Base-by-base conservation (phyloP, 2,888 invertebrate genomes). In the Eristalis tenax region DNA sequence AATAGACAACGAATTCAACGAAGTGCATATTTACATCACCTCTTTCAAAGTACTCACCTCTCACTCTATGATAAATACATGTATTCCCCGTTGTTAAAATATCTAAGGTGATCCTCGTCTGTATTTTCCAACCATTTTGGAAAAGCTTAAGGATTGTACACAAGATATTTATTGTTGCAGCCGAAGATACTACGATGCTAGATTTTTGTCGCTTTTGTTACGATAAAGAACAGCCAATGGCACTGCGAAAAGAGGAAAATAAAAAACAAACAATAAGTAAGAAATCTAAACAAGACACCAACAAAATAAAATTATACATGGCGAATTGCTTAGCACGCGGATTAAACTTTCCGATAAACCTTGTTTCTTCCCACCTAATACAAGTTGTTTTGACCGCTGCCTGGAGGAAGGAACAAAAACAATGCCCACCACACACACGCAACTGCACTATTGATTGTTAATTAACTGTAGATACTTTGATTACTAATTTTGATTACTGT, bases 381-480 rank as follows among this genome's bases (percentile, higher is more conserved):
- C 5, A 28, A 59, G 13, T 50, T 50, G 15, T 28, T 11, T 10
- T 59, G 59, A 5, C 13, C 26, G 64, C 64, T 56, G 74, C 26
- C 11, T 18, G 28, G 38, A 13, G 38, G 38, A 22, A 23, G 26
- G 32, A 68, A 61, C 61, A n/a, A 76, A 43, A 69, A 76, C 69
- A 64, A 71, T 43, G 50, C 56, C 38, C 59, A 76, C 35, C 13
- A 18, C 11, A 59, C 66, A 38, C 32, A 65, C 56, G 26, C 23
- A 64, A 71, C 26, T n/a, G 59, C 35, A 68, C 73, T 18, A 35
- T 43, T 66, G 35, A 71, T 70, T 56, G 5, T 50, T 56, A 76
- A 76, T 80, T 43, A 84, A 84, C 57, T 73, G 68, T 76, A 76
- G 71, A 71, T 71, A 57, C 18, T 69, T 57, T 28, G 38, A 69